Base-by-base conservation (phyloP, 1,140 invertebrate species). In the Drosophila ohnishii region DNA sequence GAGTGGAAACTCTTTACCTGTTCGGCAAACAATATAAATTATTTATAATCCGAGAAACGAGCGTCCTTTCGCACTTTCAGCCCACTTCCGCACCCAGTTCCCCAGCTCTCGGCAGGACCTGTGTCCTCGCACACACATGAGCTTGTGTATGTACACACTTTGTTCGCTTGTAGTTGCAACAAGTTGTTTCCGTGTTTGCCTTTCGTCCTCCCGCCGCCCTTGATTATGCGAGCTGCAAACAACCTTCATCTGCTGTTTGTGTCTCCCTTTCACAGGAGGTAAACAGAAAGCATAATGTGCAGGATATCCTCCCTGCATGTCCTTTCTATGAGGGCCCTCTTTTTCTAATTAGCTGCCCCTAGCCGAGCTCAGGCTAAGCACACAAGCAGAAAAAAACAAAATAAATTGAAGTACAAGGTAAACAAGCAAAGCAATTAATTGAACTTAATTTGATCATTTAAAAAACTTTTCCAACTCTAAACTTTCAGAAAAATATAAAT, bases 111-210 rank as follows among this genome's bases (percentile, higher is more conserved):
- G 22, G n/a, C 66, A 69, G 66, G 64, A 69, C 64, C 35, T 30
- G 42, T 70, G 48, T 70, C 63, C 64, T 75, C 44, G 44, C 44
- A 62, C 60, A 58, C 55, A 67, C 28, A 51, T 39, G 48, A 19
- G 48, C 30, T 34, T 37, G 25, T 64, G 22, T 48, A 39, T 51
- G 61, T 57, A 58, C 55, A 51, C 47, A 76, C 40, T 67, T 47
- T 60, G 55, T 69, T 69, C 40, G 37, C 73, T 75, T 75, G 64
- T 81, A 78, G 82, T 81, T 85, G 82, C 82, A 85, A 85, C 82
- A 85, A 85, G 83, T 85, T 85, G 82, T 87, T 86, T 85, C 82
- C 82, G 74, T 84, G 80, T 85, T 85, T 84, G 80, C 72, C 62
- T 73, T 80, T 53, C 60, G 44, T 57, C 64, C 55, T 28, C 39